Conservation (phyloP, 2,888 invertebrate species). For the Anthoptus insignis region DNA sequence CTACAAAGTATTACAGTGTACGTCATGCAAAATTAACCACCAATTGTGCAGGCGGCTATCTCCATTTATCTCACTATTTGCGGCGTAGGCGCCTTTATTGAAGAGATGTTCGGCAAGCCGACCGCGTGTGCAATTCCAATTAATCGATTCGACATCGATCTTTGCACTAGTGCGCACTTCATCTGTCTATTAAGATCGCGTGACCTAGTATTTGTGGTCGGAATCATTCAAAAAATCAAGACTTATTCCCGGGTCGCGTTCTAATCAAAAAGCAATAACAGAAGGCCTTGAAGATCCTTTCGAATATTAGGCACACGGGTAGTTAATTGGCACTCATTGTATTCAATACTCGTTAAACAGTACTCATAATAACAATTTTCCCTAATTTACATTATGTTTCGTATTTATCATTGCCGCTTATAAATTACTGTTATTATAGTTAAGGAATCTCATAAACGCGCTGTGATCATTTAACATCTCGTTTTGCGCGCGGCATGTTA, state of each 20-base stretch:
- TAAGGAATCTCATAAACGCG: slow-evolving; percentile 22
- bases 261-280: slow-evolving; percentile 49
- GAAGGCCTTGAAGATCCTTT: slow-evolving; percentile 47
- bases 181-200: slow-evolving; percentile 73
- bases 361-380: slow-evolving; percentile 16
- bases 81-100: slow-evolving; percentile 83
- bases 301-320: slow-evolving; percentile 1
- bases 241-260: slow-evolving; percentile 45
- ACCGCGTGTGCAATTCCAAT: slow-evolving; percentile 76
- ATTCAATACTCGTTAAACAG: slow-evolving; percentile 14
- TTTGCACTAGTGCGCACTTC: slow-evolving; percentile 80
- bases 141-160: slow-evolving; percentile 85
- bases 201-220: slow-evolving; percentile 64
- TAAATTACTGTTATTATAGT: slow-evolving; percentile 25
- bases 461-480: slow-evolving; percentile 22
- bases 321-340: slow-evolving; percentile 13
- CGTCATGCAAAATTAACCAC: slow-evolving; percentile 81
- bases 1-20: slow-evolving; percentile 62
- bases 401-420: not conserved
- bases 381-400: slow-evolving; percentile 5
- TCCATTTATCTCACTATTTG: slow-evolving; percentile 82
- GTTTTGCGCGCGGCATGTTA: slow-evolving; percentile 22
- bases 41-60: slow-evolving; percentile 78
- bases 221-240: slow-evolving; percentile 53
- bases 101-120: slow-evolving; percentile 61